These are phyloP conservation scores for Drosophila saltans DNA, from an alignment of 1,140 invertebrate species.

Conservation along the genomic window DNA sequence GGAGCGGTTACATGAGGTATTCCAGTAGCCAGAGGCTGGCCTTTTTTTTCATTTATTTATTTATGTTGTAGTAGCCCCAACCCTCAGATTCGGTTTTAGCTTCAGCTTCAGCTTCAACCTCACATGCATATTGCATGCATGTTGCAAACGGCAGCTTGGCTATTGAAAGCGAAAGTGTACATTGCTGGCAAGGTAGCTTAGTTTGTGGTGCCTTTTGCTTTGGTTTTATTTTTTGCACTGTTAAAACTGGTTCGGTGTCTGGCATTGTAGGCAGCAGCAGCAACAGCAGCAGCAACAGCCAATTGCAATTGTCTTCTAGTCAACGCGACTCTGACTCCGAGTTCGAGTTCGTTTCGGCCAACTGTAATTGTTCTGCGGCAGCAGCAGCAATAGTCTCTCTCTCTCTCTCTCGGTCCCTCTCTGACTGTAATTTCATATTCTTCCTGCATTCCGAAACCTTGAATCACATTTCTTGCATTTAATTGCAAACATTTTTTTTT, in stretches of 20 bases:
- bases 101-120: neutral
- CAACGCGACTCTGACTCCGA: slow-evolving; percentile 25
- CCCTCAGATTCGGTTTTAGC: neutral
- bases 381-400: neutral
- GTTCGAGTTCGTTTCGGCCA: slow-evolving; percentile 22
- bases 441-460: slow-evolving; percentile 83
- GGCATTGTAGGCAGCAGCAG: slow-evolving; percentile 59
- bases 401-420: neutral
- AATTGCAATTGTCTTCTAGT: slow-evolving; percentile 61
- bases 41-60: slow-evolving; percentile 48
- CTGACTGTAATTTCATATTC: slow-evolving; percentile 77
- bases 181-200: slow-evolving; percentile 79
- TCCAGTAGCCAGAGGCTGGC: slow-evolving; percentile 34
- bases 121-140: slow-evolving; percentile 21
- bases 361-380: slow-evolving; percentile 72
- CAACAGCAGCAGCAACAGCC: slow-evolving; percentile 1
- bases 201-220: slow-evolving; percentile 61
- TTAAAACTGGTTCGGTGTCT: slow-evolving; percentile 77
- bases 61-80: slow-evolving; percentile 8
- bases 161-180: slow-evolving; percentile 78
- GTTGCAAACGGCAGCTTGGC: slow-evolving; percentile 16
- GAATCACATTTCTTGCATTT: slow-evolving; percentile 82
- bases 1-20: slow-evolving; percentile 2
- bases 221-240: slow-evolving; percentile 58
- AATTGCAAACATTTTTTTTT: slow-evolving; percentile 68